Base-by-base conservation (phyloP, 2,113 vertebrate species). In the Fukomys damarensis region DNA sequence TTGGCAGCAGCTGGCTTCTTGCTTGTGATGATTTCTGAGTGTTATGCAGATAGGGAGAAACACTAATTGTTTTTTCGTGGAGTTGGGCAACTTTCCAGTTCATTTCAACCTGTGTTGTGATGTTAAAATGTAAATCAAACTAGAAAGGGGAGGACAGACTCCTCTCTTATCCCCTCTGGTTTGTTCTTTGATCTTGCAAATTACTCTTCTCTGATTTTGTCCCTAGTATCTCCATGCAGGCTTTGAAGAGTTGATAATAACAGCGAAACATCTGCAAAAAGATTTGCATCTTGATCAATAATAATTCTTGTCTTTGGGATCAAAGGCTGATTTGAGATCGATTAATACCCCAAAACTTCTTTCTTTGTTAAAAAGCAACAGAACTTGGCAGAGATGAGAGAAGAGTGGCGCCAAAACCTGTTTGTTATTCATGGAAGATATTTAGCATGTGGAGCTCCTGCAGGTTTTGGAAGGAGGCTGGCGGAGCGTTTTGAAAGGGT, bases 351-450 rank as follows among this genome's bases (percentile, higher is more conserved):
- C 0, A 12, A 95, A 89, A 86, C 38, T 92, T n/a, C n/a, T n/a
- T 87, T 93, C 90, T 90, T 91, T 81, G 68, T 43, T 59, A 74
- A 20, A n/a, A 87, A 85, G 46, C 63, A 59, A 52, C 9, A 91
- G 59, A 83, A 85, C 70, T 83, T 80, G 77, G 65, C 32, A 88
- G 84, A 70, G 16, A 70, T 86, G 83, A 93, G 68, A 91, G 76
- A 41, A 92, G 7, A 43, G 16, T 22, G 56, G 17, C 65, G 52
- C 38, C 43, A 43, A 77, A 91, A 26, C 52, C 84, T 92, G 41
- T 72, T 97, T 97, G 87, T 72, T 95, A 97, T 97, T 97, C 95
- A 93, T 90, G 76, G 80, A 92, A 72, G 89, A 85, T 84, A 66
- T 16, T 82, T 92, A 35, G 87, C 95, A 87, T 88, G 82, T 54